Conservation (phyloP, 37 sponge, comb jelly and placozoan species). For the Crambe crambe region DNA sequence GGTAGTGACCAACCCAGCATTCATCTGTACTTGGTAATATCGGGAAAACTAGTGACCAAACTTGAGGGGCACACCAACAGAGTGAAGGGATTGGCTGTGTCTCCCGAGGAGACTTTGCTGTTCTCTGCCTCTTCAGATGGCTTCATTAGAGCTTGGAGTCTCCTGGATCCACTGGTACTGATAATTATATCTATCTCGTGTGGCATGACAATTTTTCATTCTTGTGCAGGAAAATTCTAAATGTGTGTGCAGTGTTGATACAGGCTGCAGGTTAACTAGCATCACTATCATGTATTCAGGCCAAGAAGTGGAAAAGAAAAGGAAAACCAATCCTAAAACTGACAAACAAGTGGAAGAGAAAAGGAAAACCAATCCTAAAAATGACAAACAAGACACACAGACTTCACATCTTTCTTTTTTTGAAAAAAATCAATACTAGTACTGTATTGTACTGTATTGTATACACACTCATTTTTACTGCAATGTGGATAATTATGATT, state of each 20-base stretch:
- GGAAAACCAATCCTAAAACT: neutral
- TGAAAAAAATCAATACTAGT: neutral
- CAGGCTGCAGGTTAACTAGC: conserved; percentile 39
- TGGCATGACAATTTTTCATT: neutral
- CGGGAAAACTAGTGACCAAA: conserved; percentile 29
- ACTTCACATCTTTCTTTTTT: no score
- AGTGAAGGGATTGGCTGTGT: conserved; percentile 51
- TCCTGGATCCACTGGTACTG: conserved; percentile 29
- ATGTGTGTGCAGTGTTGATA: conserved; percentile 42
- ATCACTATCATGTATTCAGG: conserved; percentile 20
- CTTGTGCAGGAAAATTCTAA: neutral
- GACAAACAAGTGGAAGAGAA: neutral
- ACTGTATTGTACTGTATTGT: no score
- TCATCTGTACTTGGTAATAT: conserved; percentile 29
- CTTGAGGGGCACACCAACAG: conserved; percentile 69
- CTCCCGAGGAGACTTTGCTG: conserved; percentile 29
- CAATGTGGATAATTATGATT: no score
- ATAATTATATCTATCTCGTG: neutral
- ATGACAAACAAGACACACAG: no score
- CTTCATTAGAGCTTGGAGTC: conserved; percentile 52
- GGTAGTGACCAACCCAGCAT: conserved; percentile 45
- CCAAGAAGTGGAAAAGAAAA: neutral
- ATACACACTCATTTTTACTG: no score
- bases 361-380: no score
- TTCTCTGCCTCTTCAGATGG: conserved; percentile 81